These are phyloP conservation scores for Euwallacea fornicatus DNA, from an alignment of 1,140 invertebrate species.

Conservation along the genomic window DNA sequence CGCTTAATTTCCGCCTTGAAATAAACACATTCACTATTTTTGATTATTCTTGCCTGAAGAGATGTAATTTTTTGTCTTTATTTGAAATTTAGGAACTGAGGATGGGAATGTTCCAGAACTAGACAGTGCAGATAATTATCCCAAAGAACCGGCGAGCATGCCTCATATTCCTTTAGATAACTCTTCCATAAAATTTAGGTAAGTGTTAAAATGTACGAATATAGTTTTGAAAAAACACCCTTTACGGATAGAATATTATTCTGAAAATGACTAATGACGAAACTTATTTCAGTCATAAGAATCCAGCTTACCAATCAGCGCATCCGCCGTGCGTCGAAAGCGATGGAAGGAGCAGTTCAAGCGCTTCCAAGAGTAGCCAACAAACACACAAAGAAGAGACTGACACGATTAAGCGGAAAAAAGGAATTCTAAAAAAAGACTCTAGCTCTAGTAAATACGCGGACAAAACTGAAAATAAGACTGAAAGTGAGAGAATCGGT, in stretches of 20 bases:
- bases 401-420: constrained; percentile 64
- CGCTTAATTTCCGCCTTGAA: no score
- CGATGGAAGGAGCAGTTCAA: constrained; percentile 4
- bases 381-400: constrained; percentile 38
- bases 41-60: background rate
- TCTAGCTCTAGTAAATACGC: constrained; percentile 42
- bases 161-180: constrained; percentile 56
- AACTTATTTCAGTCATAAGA: constrained; percentile 61
- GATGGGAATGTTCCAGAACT: constrained; percentile 45
- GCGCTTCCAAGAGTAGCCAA: constrained; percentile 18
- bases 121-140: constrained; percentile 53
- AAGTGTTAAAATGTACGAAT: constrained; percentile 7
- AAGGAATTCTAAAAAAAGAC: constrained; percentile 69
- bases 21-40: no score
- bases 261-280: background rate
- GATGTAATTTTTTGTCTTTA: background rate
- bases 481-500: constrained; percentile 40
- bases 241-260: background rate
- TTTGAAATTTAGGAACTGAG: constrained; percentile 37
- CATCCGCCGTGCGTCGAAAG: constrained; percentile 59
- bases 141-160: constrained; percentile 60
- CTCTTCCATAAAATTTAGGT: constrained; percentile 24
- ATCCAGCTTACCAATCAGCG: constrained; percentile 73
- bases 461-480: constrained; percentile 39
- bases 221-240: background rate